A percentile compares a stretch with the other conserved stretches of the same genome.
Conservation (phyloP, 2,113 vertebrate species). For the Illadopsis cleaveri region DNA sequence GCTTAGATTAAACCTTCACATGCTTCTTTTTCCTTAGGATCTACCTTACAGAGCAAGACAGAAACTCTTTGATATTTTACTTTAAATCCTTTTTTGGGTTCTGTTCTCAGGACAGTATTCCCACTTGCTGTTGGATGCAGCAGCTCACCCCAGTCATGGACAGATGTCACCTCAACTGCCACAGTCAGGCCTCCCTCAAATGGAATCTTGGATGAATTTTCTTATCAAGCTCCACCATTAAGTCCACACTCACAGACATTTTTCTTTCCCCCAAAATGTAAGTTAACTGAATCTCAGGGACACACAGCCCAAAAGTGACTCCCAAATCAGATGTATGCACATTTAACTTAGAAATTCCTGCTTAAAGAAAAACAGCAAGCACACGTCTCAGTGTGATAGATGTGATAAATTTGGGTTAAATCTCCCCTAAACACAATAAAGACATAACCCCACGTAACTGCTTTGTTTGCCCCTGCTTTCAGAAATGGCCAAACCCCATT, state of each 20-base stretch:
- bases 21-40: not conserved
- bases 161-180: not conserved
- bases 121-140: not conserved
- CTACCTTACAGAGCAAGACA: not conserved
- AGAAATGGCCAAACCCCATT: not conserved
- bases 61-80: not conserved
- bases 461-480: not conserved
- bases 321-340: not conserved
- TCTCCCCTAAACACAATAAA: not conserved
- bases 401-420: not conserved
- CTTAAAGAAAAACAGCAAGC: not conserved
- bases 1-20: not conserved
- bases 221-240: not conserved
- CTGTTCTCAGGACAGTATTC: not conserved
- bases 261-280: too few species aligned
- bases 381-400: rapidly evolving
- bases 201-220: not conserved
- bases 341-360: not conserved
- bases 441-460: not conserved
- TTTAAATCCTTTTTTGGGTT: not conserved
- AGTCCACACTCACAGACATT: not conserved
- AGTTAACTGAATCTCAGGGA: not conserved
- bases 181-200: not conserved
- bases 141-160: not conserved
- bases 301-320: not conserved